Base-by-base conservation (phyloP, 2,113 vertebrate species). In the Marcusenius ussheri region DNA sequence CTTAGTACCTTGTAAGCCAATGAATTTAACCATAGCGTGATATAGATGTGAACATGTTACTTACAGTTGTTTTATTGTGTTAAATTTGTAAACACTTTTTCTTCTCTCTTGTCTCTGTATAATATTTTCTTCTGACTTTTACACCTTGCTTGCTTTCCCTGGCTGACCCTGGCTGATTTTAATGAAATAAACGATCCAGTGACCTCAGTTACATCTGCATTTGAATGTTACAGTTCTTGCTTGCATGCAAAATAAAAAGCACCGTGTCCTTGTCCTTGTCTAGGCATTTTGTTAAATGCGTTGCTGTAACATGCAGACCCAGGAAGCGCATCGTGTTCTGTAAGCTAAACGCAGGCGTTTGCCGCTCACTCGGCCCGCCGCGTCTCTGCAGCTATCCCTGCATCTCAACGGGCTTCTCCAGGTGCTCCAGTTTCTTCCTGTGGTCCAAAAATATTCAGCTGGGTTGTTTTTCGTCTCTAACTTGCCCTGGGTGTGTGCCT, bases 1-100 rank as follows among this genome's bases (percentile, higher is more conserved):
- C 45, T 47, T 46, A 84, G 42, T 47, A 46, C 19, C 83, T 47
- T 21, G 39, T n/a, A 42, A 83, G 27, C 77, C 35, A 31, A 8
- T 47, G 39, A 10, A 45, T 39, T 92, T 92, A 53, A 94, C 94
- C 89, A 58, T 39, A 90, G 39, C 21, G 17, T 27, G 45, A 80
- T 47, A 84, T 47, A 84, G 83, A 84, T 47, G 39, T 84, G 42
- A 46, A n/a, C 42, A 42, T 42, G 45, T 84, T 24, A 84, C 45
- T 47, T 84, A 45, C 66, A 66, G 27, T 39, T 80, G 31, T 80
- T 80, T 80, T 42, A 39, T 39, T 80, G 13, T 42, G 74, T 80
- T 80, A 80, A 80, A 80, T 80, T 42, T 80, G 74, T 80, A 80
- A 80, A 80, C 74, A 17, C 35, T 80, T 80, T 42, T 80, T 80